Percentiles rank a stretch among this genome's conserved stretches.
Conservation (phyloP, 2,888 invertebrate genomes). For the Cordilura impudica region DNA sequence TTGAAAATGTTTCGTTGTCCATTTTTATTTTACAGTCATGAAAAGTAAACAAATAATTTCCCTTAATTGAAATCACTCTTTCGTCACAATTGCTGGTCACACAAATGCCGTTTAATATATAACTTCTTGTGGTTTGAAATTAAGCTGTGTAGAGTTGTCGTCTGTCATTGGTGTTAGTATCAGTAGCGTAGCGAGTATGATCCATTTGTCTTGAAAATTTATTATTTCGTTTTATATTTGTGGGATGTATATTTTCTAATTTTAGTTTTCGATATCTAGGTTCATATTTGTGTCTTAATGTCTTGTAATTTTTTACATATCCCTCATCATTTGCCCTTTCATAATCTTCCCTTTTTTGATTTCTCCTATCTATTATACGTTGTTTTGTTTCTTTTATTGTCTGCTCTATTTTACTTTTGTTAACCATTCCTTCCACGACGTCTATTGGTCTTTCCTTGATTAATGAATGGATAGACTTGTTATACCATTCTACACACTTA, state of each 20-base stretch:
- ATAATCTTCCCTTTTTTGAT: slow-evolving; percentile 1
- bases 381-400: background rate
- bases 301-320: slow-evolving; percentile 6
- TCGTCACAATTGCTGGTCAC: no score
- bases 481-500: slow-evolving; percentile 18
- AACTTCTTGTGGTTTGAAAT: background rate
- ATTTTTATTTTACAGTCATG: no score
- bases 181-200: no score
- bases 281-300: slow-evolving; percentile 55
- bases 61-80: no score
- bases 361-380: slow-evolving; percentile 4
- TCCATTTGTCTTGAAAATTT: no score
- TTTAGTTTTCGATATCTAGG: slow-evolving; percentile 44
- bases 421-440: background rate
- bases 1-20: no score
- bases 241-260: slow-evolving; percentile 23
- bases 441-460: background rate
- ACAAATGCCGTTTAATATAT: background rate
- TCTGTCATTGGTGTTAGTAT: no score
- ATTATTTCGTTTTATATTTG: slow-evolving; percentile 54
- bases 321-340: background rate
- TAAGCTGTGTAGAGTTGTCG: background rate
- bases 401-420: background rate
- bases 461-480: no score
- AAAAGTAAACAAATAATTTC: no score